A percentile compares a stretch with the other conserved stretches of the same genome.
phyloP scores from a whole-genome alignment of 2,113 vertebrate species.

The Empidonax traillii region DNA sequence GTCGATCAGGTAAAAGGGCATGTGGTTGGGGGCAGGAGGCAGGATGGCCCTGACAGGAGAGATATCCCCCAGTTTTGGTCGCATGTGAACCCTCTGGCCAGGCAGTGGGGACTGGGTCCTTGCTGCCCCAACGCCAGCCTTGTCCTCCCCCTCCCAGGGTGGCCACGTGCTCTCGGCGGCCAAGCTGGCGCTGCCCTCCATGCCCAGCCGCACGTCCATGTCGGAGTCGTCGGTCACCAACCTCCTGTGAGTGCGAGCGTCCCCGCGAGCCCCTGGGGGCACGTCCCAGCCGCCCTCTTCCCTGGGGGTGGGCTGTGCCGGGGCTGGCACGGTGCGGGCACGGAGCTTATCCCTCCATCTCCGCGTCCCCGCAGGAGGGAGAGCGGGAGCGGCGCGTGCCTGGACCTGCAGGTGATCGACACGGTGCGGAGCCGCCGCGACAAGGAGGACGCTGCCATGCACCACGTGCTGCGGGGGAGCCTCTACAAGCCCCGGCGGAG shows the following conservation, averaged over 20 bases:
- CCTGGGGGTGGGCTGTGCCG: neutral
- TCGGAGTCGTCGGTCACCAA: slow-evolving; percentile 94
- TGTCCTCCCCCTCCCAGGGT: slow-evolving; percentile 73
- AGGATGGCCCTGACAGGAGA: neutral
- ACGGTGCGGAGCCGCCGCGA: slow-evolving; percentile 88
- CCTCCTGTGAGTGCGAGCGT: slow-evolving; percentile 84
- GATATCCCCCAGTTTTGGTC: neutral
- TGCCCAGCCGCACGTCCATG: slow-evolving; percentile 91
- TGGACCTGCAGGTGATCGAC: slow-evolving; percentile 96
- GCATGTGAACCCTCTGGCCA: neutral
- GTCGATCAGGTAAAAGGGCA: slow-evolving; percentile 86
- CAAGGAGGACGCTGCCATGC: slow-evolving; percentile 89
- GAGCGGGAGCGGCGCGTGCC: slow-evolving; percentile 90
- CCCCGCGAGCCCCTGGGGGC: neutral
- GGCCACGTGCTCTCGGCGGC: slow-evolving; percentile 88
- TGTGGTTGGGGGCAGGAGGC: accelerated
- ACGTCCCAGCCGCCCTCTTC: neutral
- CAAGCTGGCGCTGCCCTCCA: slow-evolving; percentile 88
- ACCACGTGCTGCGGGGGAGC: slow-evolving; percentile 90
- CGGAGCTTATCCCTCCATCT: neutral
- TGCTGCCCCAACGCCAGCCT: neutral
- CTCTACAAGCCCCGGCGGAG: slow-evolving; percentile 92
- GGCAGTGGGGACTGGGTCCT: neutral
- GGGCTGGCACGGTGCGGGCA: neutral
- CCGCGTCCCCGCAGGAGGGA: slow-evolving; percentile 77